Conservation (phyloP, 2,797 vertebrate genomes). For the Urosaurus nigricauda region DNA sequence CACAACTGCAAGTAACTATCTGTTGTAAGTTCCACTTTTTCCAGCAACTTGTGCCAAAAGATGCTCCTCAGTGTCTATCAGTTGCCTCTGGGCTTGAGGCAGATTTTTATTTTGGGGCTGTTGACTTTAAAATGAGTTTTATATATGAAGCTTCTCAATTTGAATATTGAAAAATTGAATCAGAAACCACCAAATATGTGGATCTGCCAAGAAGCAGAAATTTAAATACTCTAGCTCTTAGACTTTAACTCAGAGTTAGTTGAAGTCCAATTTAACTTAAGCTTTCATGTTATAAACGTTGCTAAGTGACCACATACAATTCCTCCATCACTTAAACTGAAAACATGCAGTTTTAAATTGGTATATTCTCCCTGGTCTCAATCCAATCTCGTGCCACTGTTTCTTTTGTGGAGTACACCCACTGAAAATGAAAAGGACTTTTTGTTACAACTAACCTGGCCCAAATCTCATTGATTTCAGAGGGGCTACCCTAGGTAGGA, state of each 20-base stretch:
- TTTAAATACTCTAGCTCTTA: neutral
- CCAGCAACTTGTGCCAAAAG: neutral
- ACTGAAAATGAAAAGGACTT: neutral
- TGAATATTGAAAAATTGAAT: slow-evolving; percentile 13
- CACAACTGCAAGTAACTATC: slow-evolving; percentile 31
- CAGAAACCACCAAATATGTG: neutral
- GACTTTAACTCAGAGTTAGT: neutral
- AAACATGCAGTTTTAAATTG: neutral
- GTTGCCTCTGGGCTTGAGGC: neutral
- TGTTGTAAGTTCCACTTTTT: slow-evolving; percentile 43
- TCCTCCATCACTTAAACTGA: neutral
- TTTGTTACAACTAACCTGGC: too few relatives aligned
- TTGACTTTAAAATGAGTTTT: slow-evolving; percentile 6
- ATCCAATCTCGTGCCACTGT: neutral
- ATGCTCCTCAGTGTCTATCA: neutral
- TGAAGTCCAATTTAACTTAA: neutral
- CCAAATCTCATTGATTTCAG: too few relatives aligned
- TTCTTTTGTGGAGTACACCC: neutral
- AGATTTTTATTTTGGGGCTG: slow-evolving; percentile 38
- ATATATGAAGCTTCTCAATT: neutral
- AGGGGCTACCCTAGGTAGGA: too few relatives aligned
- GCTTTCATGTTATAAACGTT: neutral
- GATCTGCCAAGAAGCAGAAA: neutral
- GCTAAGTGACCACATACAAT: neutral
- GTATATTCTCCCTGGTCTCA: neutral